Base-by-base conservation (phyloP, 2,113 vertebrate species). In the Otocyon megalotis region DNA sequence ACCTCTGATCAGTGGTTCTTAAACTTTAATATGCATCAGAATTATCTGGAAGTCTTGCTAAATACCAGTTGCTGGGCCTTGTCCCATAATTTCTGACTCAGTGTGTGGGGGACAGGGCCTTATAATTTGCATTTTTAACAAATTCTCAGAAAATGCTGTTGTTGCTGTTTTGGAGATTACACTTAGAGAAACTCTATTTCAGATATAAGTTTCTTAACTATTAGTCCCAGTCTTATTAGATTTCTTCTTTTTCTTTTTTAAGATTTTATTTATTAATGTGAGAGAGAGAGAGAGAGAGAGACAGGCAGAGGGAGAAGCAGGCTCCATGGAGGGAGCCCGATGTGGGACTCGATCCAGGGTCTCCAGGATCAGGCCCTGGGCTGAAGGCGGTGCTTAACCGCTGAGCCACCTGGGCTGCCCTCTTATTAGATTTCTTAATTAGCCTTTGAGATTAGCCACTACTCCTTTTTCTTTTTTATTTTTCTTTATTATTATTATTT, bases 21-120 rank as follows among this genome's bases (percentile, higher is more conserved):
- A 87, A 77, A 63, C 7, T n/a, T 62, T 90, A 84, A 58, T 14
- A 17, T 81, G 37, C 58, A 37, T 67, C 56, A 92, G 69, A 80
- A 76, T 93, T 79, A 62, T 50, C 85, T 37, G n/a, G 82, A 94
- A 88, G 28, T 74, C 30, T 65, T 71, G 35, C 85, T 76, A 58
- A 63, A 60, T 85, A 67, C 1, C 74, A 19, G 63, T 89, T 37
- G 10, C 56, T 76, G 53, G 65, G 32, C 22, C 53, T 74, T 8
- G 19, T 71, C 26, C 4, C 14, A 3, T 63, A 65, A 62, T 89
- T 86, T 96, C 56, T 89, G 94, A 92, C 77, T 86, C 79, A 92
- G 14, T 19, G 5, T 80, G 17, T 91, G 32, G 35, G 16, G 32
- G 13, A 13, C 17, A 60, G 60, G 7, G 22, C 3, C 5, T 8